A percentile compares a stretch with the other conserved stretches of the same genome.
Evolutionary conservation across 2,888 invertebrate species (phyloP).

Genomic region (Nipponacmea schrenckii): DNA sequence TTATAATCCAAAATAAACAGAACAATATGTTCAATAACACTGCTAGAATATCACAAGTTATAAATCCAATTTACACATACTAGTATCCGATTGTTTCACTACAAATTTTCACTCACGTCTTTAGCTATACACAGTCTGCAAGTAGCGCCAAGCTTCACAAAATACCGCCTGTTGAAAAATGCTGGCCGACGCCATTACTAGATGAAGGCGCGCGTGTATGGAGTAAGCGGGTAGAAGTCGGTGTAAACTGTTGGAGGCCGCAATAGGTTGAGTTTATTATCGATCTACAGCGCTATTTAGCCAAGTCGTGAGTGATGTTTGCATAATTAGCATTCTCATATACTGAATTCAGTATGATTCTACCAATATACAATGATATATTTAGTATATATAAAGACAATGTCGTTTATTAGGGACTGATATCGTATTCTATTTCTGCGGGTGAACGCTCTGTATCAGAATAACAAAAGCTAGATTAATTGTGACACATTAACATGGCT

Average conservation of each 20-base stretch:
- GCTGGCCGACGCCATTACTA: conserved; percentile 5
- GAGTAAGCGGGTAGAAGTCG: neutral
- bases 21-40: neutral
- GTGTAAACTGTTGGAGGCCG: conserved; percentile 25
- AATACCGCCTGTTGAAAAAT: conserved; percentile 6
- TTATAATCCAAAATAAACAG: neutral
- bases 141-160: conserved; percentile 5
- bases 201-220: neutral
- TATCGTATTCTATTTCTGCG: no score
- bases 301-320: conserved; percentile 30
- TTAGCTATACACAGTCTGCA: neutral
- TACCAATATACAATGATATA: conserved; percentile 12
- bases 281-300: conserved; percentile 16
- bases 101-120: conserved; percentile 2
- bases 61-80: conserved; percentile 1
- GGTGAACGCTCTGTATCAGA: no score
- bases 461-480: no score
- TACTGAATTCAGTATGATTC: conserved; percentile 44
- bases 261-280: conserved; percentile 16
- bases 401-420: no score
- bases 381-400: no score
- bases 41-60: neutral
- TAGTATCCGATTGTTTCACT: conserved; percentile 1
- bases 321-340: conserved; percentile 49
- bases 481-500: no score